A percentile compares a stretch with the other conserved stretches of the same genome.
These are phyloP conservation scores for Asarcornis scutulata DNA, from an alignment of 2,113 vertebrate species.

Conservation along the genomic window DNA sequence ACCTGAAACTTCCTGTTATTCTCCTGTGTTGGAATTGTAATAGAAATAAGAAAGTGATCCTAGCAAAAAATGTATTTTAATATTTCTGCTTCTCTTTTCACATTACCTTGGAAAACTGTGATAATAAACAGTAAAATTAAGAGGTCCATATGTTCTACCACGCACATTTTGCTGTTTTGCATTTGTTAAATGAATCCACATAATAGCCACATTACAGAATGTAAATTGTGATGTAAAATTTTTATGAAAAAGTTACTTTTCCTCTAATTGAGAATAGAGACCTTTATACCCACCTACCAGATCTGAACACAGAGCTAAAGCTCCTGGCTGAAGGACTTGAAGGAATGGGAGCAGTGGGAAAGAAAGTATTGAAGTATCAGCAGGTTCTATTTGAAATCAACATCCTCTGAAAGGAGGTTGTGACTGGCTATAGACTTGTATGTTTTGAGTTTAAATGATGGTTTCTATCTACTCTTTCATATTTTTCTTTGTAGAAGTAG, in stretches of 20 bases:
- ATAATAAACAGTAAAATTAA: neutral
- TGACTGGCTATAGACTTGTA: neutral
- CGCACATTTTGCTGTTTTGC: neutral
- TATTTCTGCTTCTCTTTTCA: neutral
- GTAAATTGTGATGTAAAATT: neutral
- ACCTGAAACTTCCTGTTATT: slow-evolving; percentile 23
- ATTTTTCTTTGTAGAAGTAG: neutral
- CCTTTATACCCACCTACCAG: no score
- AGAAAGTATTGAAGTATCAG: neutral
- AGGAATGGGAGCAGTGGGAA: neutral
- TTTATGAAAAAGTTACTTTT: neutral
- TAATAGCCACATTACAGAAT: neutral
- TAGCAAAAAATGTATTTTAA: neutral
- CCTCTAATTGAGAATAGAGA: neutral
- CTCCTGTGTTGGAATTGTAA: neutral
- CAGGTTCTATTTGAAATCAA: neutral
- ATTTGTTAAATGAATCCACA: neutral
- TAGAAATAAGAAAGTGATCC: neutral
- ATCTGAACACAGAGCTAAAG: neutral
- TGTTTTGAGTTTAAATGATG: neutral
- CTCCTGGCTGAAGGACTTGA: neutral
- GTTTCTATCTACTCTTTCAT: neutral
- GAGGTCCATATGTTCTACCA: neutral
- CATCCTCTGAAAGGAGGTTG: neutral
- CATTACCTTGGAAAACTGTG: neutral